Evolutionary conservation across 1,140 invertebrate species (phyloP), one percentile per base, ranked within the genome.

Genomic region (Laupala kohalensis): DNA sequence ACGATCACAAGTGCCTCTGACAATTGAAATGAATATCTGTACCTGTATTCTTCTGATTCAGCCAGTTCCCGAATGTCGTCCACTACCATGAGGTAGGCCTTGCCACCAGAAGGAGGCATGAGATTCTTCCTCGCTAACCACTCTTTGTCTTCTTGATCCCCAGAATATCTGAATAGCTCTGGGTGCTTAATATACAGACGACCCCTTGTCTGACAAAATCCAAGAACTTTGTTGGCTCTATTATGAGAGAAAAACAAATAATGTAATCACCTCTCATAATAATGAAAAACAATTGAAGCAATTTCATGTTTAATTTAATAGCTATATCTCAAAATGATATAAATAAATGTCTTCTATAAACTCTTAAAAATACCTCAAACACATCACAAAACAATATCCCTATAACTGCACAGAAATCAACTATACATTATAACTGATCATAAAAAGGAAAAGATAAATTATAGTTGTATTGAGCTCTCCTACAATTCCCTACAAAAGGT

Each of bases 61-160:
- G 89, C 86, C 64, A 93, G 79, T 76, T 92, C 89, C 79, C 87
- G 83, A 66, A 94, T 90, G 77, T 94, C 92, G 77, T 92, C 88
- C 70, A 92, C 82, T n/a, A 93, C 81, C 83, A 93, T 85, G 73
- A 94, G 86, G 75, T 92, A 92, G 28, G 90, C 89, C 80, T 90
- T 91, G 6, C 90, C 90, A 15, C 90, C 90, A 69, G 88, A 89
- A 53, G 88, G 86, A 75, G 90, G 88, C 78, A 91, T 90, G 71
- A 91, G 80, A 77, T 90, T 89, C 74, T 91, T 87, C 73, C 87
- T 89, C 67, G 87, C 86, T 26, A 94, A 83, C 91, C 91, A 93
- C 77, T 91, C 89, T 78, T 92, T 92, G 76, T 94, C 92, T 75
- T 91, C 89, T 72, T 87, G 87, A 77, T 94, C 92, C 64, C 90